Percentiles rank a stretch among this genome's conserved stretches.
phyloP scores from a whole-genome alignment of 1,140 invertebrate genomes.

The Laupala kohalensis region DNA sequence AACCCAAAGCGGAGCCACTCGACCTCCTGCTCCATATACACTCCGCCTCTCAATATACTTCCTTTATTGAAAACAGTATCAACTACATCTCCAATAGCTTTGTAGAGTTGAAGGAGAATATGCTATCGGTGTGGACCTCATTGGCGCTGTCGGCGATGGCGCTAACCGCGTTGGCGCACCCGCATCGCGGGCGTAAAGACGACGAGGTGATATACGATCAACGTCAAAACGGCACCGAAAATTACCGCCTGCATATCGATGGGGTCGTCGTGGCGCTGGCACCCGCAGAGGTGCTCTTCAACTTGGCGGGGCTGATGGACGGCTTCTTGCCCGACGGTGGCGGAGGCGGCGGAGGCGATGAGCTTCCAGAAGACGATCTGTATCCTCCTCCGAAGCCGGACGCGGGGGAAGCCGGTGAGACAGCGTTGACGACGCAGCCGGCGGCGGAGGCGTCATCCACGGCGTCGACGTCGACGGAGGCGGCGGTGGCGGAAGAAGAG shows the following conservation, averaged over 20 bases:
- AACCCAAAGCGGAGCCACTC: not conserved
- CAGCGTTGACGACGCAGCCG: not conserved
- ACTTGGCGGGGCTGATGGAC: conserved; percentile 20
- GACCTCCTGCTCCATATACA: not conserved
- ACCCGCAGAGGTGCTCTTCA: conserved; percentile 37
- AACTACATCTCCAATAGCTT: not conserved
- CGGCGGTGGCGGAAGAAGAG: not conserved
- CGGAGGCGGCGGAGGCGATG: too few relatives aligned
- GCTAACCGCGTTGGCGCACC: not conserved
- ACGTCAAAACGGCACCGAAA: conserved; percentile 53
- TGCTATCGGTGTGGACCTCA: not conserved
- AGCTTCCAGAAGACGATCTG: not conserved
- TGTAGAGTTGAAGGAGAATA: not conserved
- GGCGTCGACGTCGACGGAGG: not conserved
- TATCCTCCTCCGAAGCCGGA: not conserved
- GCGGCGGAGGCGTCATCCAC: too few relatives aligned
- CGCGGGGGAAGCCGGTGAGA: not conserved
- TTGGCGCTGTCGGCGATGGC: not conserved
- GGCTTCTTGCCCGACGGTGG: not conserved
- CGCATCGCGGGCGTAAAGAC: not conserved
- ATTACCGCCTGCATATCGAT: conserved; percentile 48
- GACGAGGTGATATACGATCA: conserved; percentile 40
- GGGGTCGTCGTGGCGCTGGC: conserved; percentile 47
- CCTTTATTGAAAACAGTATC: not conserved
- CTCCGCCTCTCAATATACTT: too few relatives aligned